These are phyloP conservation scores for Hippasteria phrygiana DNA, from an alignment of 53 echinoderm and acorn worm genomes.

Conservation along the genomic window DNA sequence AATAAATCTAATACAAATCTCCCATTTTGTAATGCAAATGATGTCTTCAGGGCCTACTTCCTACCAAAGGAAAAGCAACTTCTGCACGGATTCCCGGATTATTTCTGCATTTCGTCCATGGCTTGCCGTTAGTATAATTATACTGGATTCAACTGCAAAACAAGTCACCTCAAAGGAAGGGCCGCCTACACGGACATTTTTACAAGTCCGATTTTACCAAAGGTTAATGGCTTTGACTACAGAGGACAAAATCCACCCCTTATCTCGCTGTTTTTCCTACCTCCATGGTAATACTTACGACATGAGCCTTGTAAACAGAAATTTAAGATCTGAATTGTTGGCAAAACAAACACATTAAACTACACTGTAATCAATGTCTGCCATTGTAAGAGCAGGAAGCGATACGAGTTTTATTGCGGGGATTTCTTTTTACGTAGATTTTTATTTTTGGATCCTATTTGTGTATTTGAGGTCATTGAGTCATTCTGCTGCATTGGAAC, in stretches of 20 bases:
- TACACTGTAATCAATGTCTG: neutral
- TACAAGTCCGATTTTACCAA: neutral
- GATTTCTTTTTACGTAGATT: neutral
- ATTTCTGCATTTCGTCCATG: neutral
- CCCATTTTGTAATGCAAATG: no score
- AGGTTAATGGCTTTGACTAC: neutral
- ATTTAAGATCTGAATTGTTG: neutral
- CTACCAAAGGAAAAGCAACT: neutral
- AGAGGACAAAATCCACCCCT: neutral
- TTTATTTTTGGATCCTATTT: neutral
- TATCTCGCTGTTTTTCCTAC: neutral
- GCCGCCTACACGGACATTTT: neutral
- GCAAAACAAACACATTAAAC: neutral
- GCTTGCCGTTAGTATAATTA: neutral
- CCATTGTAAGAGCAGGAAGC: neutral
- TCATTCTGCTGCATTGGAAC: no score
- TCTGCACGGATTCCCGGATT: neutral
- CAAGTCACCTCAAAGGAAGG: neutral
- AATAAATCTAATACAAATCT: no score
- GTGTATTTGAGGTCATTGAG: no score
- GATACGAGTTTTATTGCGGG: neutral
- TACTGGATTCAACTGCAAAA: neutral
- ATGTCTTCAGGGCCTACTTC: no score
- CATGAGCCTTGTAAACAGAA: neutral
- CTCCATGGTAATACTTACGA: neutral